Conservation (phyloP, 2,113 vertebrate genomes). For the Eretmochelys imbricata region DNA sequence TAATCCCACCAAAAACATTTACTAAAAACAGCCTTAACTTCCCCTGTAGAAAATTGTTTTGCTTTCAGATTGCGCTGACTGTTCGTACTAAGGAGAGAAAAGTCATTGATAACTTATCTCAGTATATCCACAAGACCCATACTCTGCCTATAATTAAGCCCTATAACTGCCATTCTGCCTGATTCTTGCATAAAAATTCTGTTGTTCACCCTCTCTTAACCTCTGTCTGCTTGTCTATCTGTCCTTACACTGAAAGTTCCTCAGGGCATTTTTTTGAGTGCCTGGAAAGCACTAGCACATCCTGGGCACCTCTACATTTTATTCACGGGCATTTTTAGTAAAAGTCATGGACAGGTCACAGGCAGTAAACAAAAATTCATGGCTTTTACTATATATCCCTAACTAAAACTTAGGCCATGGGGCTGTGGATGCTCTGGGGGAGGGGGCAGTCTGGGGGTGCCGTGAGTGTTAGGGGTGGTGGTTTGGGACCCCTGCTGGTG, state of each 20-base stretch:
- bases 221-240: neutral
- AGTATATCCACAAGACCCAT: neutral
- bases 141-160: neutral
- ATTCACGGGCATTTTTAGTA: too few relatives aligned
- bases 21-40: neutral
- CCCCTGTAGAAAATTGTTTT: neutral
- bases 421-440: too few relatives aligned
- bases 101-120: neutral
- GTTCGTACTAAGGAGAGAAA: neutral
- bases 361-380: too few relatives aligned
- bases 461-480: too few relatives aligned
- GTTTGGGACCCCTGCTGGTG: too few relatives aligned
- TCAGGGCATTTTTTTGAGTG: neutral
- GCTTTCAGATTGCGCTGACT: neutral
- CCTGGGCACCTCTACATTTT: neutral
- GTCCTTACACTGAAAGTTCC: neutral
- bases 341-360: too few relatives aligned
- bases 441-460: too few relatives aligned
- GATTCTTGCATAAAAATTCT: neutral
- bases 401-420: too few relatives aligned
- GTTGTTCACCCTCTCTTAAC: neutral
- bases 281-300: neutral
- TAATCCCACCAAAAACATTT: neutral
- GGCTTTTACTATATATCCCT: too few relatives aligned
- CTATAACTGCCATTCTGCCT: neutral